Evolutionary conservation across 1,140 invertebrate genomes (phyloP), one percentile per base, ranked within the genome.

Genomic region (Leptinotarsa undecemlineata): DNA sequence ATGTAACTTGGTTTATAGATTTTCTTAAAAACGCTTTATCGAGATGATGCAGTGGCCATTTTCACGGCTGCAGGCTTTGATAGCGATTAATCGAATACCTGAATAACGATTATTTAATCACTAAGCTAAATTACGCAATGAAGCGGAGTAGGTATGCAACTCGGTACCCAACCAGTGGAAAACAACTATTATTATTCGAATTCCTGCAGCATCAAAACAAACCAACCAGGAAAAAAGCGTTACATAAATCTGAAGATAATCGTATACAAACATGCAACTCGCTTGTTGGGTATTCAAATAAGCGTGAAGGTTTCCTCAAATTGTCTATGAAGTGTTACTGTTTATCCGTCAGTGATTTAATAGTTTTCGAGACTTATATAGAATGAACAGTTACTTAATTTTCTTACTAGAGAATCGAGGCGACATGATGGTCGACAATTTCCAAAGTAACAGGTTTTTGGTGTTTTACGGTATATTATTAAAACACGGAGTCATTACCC

Each of bases 131-230:
- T 57, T 57, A 57, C 51, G 51, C 51, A 57, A 57, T 19, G 51
- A 15, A 57, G 33, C 33, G 33, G 8, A 57, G n/a, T 57, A 57
- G 15, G n/a, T 57, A 57, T 57, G 51, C 51, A 57, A n/a, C 15
- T 57, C 4, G 15, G n/a, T 57, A 57, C n/a, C 2, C 51, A 57
- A 57, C 4, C n/a, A 57, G 17, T 57, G 51, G 33, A 57, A 57
- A 57, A 57, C 51, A 57, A 17, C 13, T 42, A 42, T 57, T 57
- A 57, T 57, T 57, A 57, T 57, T 57, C 51, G 51, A 57, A 57
- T 57, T 57, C 51, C 51, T n/a, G 51, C 51, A 57, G 15, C n/a
- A 57, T 15, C 51, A 57, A 57, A 57, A 57, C n/a, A 57, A 57
- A 57, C 51, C 15, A 57, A 19, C 15, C 51, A 57, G 51, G n/a